phyloP scores from a whole-genome alignment of 2,797 vertebrate species.

The Enteromius unitaeniatus region DNA sequence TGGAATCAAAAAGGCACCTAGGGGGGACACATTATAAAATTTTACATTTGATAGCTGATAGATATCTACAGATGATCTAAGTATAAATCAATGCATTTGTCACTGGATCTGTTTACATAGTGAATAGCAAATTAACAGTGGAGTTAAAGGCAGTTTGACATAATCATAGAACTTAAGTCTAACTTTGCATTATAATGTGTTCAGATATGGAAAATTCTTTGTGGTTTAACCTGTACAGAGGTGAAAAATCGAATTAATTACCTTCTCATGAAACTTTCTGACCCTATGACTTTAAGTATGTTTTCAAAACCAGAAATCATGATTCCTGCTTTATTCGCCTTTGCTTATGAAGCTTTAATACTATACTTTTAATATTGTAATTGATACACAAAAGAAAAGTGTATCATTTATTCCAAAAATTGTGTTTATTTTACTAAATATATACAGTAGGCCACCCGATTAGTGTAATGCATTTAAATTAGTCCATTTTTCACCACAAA shows the following conservation, averaged over 20 bases:
- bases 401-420: background rate
- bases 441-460: background rate
- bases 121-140: background rate
- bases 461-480: background rate
- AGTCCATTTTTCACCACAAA: background rate
- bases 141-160: background rate
- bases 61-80: background rate
- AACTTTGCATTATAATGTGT: background rate
- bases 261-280: background rate
- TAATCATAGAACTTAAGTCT: background rate
- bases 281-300: background rate
- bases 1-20: constrained; percentile 98
- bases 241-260: background rate
- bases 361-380: background rate
- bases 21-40: constrained; percentile 43
- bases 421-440: background rate
- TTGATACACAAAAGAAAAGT: background rate
- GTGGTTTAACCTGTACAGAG: background rate
- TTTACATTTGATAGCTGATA: background rate
- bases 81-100: background rate
- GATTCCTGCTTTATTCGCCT: background rate
- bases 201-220: background rate
- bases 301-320: background rate
- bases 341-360: background rate
- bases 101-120: background rate